Evolutionary conservation across 2,888 invertebrate species (phyloP).

Genomic region (Eristalis tenax): DNA sequence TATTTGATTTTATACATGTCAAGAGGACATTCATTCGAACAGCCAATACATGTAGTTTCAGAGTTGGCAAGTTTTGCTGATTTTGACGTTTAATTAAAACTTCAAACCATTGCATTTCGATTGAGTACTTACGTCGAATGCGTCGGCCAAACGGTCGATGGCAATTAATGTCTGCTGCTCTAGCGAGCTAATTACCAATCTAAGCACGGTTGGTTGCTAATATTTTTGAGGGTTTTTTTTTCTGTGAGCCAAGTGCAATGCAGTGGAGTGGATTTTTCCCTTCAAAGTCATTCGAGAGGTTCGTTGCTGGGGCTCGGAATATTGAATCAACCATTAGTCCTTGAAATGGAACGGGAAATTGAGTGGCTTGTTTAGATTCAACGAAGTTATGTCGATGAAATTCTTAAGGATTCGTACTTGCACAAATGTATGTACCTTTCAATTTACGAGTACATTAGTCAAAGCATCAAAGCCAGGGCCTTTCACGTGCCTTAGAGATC

Average conservation of each 20-base stretch:
- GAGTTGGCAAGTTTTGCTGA: not conserved
- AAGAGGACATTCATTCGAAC: not conserved
- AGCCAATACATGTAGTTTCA: not conserved
- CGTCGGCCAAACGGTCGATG: not conserved
- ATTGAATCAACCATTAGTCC: too few species aligned
- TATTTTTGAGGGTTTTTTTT: not conserved
- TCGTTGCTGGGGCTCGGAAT: not conserved
- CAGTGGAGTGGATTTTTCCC: not conserved
- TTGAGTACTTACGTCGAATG: not conserved
- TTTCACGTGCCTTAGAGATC: too few species aligned
- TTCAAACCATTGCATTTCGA: constrained; percentile 27
- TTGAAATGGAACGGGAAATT: too few species aligned
- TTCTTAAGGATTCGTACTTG: too few species aligned
- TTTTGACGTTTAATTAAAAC: constrained; percentile 57
- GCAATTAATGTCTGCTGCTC: constrained; percentile 30
- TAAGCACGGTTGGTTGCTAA: not conserved
- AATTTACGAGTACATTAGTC: too few species aligned
- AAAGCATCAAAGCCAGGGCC: too few species aligned
- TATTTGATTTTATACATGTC: not conserved
- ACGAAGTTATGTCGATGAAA: too few species aligned
- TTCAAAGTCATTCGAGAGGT: not conserved
- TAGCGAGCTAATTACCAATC: not conserved
- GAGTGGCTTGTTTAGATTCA: too few species aligned
- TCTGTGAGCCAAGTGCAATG: not conserved
- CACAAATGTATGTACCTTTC: too few species aligned